Base-by-base conservation (phyloP, 1,140 invertebrate species). In the Bombus sylvicola region DNA sequence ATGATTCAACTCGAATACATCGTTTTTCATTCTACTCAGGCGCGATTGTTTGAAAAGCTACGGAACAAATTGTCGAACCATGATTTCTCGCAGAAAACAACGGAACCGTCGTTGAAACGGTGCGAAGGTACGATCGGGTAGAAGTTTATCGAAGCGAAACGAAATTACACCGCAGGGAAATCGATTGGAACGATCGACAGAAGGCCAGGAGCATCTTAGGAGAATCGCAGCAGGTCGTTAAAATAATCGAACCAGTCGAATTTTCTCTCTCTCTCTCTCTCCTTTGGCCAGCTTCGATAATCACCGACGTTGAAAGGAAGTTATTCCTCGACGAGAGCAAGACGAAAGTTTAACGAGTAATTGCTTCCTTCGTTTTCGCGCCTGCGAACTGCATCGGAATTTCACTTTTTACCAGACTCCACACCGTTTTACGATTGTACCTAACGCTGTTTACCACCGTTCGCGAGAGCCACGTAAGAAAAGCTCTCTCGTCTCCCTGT, bases 281-380 rank as follows among this genome's bases (percentile, higher is more conserved):
- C n/a, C 69, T 77, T 81, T 69, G 80, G n/a, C 43, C 25, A 62
- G 34, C 62, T 76, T 85, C 86, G 83, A 93, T 94, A 93, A 94
- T 94, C 90, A 89, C 88, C 89, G 77, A 43, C 66, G 85, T 88
- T 87, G 88, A 88, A 90, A 86, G 88, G 83, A 92, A 92, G 90
- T 90, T 92, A 92, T 92, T 91, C 88, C 87, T 77, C 66, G 77
- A 77, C 3, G 43, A 86, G 78, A 88, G 81, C 83, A 87, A 88
- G 85, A 87, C 81, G 76, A 85, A 89, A 90, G 90, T 93, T 93
- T 92, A 92, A 93, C 89, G 93, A 93, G 73, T 81, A 74, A 90
- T 81, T 88, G 87, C 86, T 88, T 84, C 89, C 90, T 93, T 90
- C 82, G 80, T 74, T 81, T 87, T 89, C 88, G 69, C 81, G 89